Base-by-base conservation (phyloP, 2,888 invertebrate species). In the Crepidodera aurea region DNA sequence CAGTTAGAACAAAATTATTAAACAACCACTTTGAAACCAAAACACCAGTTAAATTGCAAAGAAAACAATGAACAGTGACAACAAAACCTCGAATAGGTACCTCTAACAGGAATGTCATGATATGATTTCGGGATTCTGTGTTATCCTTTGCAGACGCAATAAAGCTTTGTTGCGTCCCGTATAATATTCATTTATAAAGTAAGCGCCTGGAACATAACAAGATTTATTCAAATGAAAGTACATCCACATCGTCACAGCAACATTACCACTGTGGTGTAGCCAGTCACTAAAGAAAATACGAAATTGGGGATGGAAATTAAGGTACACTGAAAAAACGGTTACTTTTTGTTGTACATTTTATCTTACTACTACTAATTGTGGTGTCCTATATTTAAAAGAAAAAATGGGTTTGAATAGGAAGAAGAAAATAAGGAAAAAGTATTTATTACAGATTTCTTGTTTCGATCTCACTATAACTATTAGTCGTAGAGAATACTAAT, bases 141-240 rank as follows among this genome's bases (percentile, higher is more conserved):
- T 39, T 51, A 39, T 39, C 53, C 13, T 37, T 53, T 37, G 22
- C 39, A 53, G 25, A 25, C 48, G 29, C 60, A 60, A 51, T 51
- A 64, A 60, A 64, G 57, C 57, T 54, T 53, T 46, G 44, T 58
- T 58, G 37, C 39, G 42, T 42, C 27, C n/a, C 32, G 46, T 34
- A 51, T 48, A 46, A 55, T 56, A 46, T 57, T 51, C 48, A 53
- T 59, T 58, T 51, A 59, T 51, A 59, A 62, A 65, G 48, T 54
- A 55, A 65, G 58, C 65, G 59, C 58, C 65, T 25, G 55, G 55
- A 58, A 57, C 54, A 34, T 61, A 64, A 64, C 60, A 54, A 59
- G 60, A 60, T 65, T 67, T 62, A 67, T 66, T 60, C 61, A 62
- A 64, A 66, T 64, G 66, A 67, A 64, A 67, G 55, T 44, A 44